phyloP scores from a whole-genome alignment of 2,888 invertebrate species.

The Caenorhabditis parvicauda region DNA sequence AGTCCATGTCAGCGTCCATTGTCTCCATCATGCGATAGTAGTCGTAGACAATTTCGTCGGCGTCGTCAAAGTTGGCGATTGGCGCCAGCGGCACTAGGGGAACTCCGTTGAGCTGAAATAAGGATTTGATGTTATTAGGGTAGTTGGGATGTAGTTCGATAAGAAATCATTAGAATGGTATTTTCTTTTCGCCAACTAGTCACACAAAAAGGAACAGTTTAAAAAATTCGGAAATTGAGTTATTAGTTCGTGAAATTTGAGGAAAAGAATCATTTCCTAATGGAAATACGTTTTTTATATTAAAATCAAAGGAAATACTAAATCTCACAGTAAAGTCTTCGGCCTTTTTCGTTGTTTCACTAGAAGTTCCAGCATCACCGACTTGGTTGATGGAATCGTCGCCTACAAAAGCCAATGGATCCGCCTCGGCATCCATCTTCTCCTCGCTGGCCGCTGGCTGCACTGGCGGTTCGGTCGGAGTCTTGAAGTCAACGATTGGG shows the following conservation, averaged over 20 bases:
- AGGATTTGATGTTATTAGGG: too few relatives aligned
- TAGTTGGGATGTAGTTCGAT: too few relatives aligned
- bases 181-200: too few relatives aligned
- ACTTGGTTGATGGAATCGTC: slow-evolving; percentile 28
- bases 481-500: slow-evolving; percentile 13
- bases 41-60: slow-evolving; percentile 53
- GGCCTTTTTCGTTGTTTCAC: neutral
- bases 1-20: slow-evolving; percentile 7
- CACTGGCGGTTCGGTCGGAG: neutral
- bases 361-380: slow-evolving; percentile 9
- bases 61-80: slow-evolving; percentile 2
- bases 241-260: neutral
- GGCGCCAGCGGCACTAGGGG: slow-evolving; percentile 9
- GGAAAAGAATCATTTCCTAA: slow-evolving; percentile 2
- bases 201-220: too few relatives aligned
- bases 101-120: slow-evolving; percentile 32
- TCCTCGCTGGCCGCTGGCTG: neutral
- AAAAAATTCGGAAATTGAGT: too few relatives aligned
- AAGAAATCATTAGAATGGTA: too few relatives aligned
- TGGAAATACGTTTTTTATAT: neutral
- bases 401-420: slow-evolving; percentile 35
- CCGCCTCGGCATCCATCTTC: neutral
- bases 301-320: neutral
- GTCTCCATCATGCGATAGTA: slow-evolving; percentile 42
- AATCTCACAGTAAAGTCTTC: slow-evolving; percentile 6